Evolutionary conservation across 2,113 vertebrate species (phyloP), one percentile per base, ranked within the genome.

Genomic region (Phrynocephalus versicolor): DNA sequence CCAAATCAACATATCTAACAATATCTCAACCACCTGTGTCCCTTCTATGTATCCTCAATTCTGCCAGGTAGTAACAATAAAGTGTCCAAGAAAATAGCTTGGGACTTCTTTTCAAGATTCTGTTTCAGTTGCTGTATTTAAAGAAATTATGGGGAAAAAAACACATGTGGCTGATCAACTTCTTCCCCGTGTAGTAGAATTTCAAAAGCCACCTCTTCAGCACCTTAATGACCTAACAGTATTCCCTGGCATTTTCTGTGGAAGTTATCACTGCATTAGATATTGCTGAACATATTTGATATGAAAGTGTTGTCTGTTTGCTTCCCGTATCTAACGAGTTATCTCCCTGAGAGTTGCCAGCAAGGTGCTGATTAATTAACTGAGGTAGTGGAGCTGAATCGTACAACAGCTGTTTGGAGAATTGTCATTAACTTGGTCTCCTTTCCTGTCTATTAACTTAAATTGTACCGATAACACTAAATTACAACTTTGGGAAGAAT

Each of bases 301-400:
- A 96, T 95, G 95, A 96, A 96, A 96, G 94, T 95, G 91, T 88
- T 95, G 96, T 95, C 95, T 96, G 93, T 95, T 95, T 94, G 95
- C 94, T 95, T 95, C 95, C 92, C 94, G 92, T 94, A 95, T 94
- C 95, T 96, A 96, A 97, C 91, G 84, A 96, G 94, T 51, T 94
- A 94, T 96, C 95, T 96, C 96, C 95, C 96, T 93, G 65, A 94
- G 95, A 97, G 96, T 96, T 96, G 94, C 95, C 96, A 96, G 96
- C 95, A 95, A 97, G 95, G 96, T 97, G 94, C 96, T 97, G 96
- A 97, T 97, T 97, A 97, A 97, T 97, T 97, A 97, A 96, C 96
- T 96, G 94, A 96, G 97, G 95, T 97, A 96, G 94, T 92, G 95
- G 95, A 96, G 96, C 95, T 96, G 96, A 96, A 97, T 97, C 0